Evolutionary conservation across 2,888 invertebrate species (phyloP).

Genomic region (Hyles lineata): DNA sequence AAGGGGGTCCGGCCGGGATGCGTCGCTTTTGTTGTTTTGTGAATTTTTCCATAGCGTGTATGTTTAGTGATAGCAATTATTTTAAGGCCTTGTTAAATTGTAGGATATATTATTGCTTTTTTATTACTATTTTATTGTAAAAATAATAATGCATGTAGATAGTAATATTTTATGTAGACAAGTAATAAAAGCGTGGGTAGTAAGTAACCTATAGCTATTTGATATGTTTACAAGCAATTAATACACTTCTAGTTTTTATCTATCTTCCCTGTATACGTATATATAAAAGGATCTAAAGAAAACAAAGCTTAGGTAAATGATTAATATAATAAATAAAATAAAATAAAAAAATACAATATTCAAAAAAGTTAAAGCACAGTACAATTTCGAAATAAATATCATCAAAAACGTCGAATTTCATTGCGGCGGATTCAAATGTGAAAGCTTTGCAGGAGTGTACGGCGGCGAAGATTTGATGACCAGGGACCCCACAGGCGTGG

Average conservation of each 20-base stretch:
- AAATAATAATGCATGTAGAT: no score
- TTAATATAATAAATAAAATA: constrained; percentile 12
- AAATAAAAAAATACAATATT: constrained; percentile 21
- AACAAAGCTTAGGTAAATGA: constrained; percentile 2
- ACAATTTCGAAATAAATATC: constrained; percentile 16
- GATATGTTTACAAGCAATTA: no score
- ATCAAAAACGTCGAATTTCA: neutral
- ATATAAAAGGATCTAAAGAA: neutral
- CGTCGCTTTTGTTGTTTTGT: constrained; percentile 24
- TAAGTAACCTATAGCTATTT: no score
- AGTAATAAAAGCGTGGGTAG: no score
- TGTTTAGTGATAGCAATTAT: constrained; percentile 22
- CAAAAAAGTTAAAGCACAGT: constrained; percentile 5
- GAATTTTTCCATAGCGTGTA: constrained; percentile 21
- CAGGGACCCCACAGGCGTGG: constrained; percentile 54
- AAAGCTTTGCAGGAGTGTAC: constrained; percentile 36
- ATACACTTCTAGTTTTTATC: no score
- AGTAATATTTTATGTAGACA: no score
- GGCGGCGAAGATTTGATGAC: constrained; percentile 58
- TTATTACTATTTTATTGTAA: no score
- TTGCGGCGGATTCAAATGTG: constrained; percentile 22
- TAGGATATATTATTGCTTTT: neutral
- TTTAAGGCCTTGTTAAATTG: constrained; percentile 5
- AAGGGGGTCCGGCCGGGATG: constrained; percentile 60
- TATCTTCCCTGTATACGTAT: no score